Conservation (phyloP, 2,888 invertebrate species). For the Campopleginae sp. region DNA sequence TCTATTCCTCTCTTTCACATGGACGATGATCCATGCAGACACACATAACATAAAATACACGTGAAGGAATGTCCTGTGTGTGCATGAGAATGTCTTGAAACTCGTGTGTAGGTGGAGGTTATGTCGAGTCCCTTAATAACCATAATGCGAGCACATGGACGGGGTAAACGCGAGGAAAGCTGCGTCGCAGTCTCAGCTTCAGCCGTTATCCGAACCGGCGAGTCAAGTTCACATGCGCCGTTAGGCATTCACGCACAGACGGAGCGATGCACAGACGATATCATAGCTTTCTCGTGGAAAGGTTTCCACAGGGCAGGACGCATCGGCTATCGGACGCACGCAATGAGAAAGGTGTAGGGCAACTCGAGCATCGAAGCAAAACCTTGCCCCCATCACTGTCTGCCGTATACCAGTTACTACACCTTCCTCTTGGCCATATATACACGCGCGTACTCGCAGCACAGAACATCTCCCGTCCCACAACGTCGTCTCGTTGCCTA, state of each 20-base stretch:
- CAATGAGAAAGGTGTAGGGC: constrained; percentile 54
- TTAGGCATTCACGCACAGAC: not conserved
- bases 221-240: constrained; percentile 29
- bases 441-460: constrained; percentile 24
- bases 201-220: constrained; percentile 59
- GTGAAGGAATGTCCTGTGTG: not conserved
- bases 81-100: not conserved
- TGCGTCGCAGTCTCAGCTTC: constrained; percentile 37
- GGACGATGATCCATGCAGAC: not conserved
- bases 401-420: constrained; percentile 37
- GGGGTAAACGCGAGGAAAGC: constrained; percentile 33
- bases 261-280: constrained; percentile 8
- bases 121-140: constrained; percentile 59
- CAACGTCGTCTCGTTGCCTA: constrained; percentile 53
- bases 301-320: constrained; percentile 14
- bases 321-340: constrained; percentile 45
- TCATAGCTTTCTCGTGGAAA: not conserved
- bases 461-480: constrained; percentile 48
- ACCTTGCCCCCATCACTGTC: constrained; percentile 12
- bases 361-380: constrained; percentile 46
- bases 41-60: not conserved
- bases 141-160: constrained; percentile 57
- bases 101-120: constrained; percentile 24
- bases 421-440: not conserved
- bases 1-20: constrained; percentile 24